These are phyloP conservation scores for Lepisosteus oculatus DNA, from an alignment of 2,113 vertebrate species.

Conservation along the genomic window DNA sequence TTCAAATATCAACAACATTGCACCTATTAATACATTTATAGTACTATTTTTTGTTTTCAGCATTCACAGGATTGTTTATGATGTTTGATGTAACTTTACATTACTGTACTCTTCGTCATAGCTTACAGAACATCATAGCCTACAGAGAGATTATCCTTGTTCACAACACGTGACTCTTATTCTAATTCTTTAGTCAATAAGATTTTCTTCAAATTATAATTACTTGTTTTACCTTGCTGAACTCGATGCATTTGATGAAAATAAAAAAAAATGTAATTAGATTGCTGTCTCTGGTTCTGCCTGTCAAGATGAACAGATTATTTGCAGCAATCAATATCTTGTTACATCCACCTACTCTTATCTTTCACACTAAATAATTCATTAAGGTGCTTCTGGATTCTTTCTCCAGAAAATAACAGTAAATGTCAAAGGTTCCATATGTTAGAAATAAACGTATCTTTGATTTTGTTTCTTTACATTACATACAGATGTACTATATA, in stretches of 20 bases:
- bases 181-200: neutral
- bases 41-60: no score
- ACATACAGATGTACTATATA: no score
- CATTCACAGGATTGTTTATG: no score
- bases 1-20: no score
- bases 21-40: no score
- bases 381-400: slow-evolving; percentile 33
- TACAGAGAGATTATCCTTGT: neutral
- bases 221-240: slow-evolving; percentile 15
- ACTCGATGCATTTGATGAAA: neutral
- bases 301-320: slow-evolving; percentile 3
- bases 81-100: no score
- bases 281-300: slow-evolving; percentile 6
- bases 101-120: neutral
- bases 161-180: neutral
- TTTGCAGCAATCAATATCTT: slow-evolving; percentile 53
- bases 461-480: no score
- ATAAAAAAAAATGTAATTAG: neutral
- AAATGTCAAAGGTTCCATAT: slow-evolving; percentile 42
- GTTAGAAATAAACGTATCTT: no score
- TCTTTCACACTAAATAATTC: slow-evolving; percentile 48
- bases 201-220: neutral
- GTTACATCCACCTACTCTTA: slow-evolving; percentile 59
- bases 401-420: slow-evolving; percentile 52
- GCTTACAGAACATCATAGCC: neutral